Evolutionary conservation across 2,113 vertebrate genomes (phyloP), one percentile per base, ranked within the genome.

Genomic region (Scopus umbretta): DNA sequence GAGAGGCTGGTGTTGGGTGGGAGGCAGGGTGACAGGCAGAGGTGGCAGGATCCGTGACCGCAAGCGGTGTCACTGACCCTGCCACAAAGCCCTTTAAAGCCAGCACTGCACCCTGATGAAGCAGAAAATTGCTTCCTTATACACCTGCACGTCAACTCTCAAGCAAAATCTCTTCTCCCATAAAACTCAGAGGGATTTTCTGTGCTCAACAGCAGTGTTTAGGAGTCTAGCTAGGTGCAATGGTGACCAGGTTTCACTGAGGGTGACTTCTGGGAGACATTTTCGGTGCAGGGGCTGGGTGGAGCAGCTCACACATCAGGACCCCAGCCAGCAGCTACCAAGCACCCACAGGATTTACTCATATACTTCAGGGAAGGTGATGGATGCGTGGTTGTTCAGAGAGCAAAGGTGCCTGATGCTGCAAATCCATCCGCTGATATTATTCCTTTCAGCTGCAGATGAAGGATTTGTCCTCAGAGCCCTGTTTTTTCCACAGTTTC

Each of bases 121-220:
- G 71, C 45, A 75, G 34, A 78, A 61, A 72, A 32, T 8, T 21
- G 13, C 61, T 25, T 62, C 45, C 5, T 19, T 36, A 7, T 29
- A 14, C 0, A 3, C 49, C 43, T 29, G 62, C 56, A 22, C 26
- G 56, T 5, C 38, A 70, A 15, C 17, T 47, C 42, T 55, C 6
- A 2, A 13, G 58, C 4, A 15, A 61, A 85, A 55, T 12, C 11
- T 16, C 53, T 52, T 19, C 68, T 85, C 26, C 65, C 27, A 11
- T 11, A 38, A 50, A 49, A n/a, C 30, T 22, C 5, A 7, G 30
- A 11, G 25, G 49, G 72, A 59, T 66, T 92, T 52, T 29, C 70
- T 1, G 1, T 16, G 34, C 53, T 7, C 66, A 14, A 2, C n/a
- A 16, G 47, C 4, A 1, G 36, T 4, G 3, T 32, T 22, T 20